phyloP scores from a whole-genome alignment of 2,113 vertebrate species.

The Dicrurus megarhynchus region DNA sequence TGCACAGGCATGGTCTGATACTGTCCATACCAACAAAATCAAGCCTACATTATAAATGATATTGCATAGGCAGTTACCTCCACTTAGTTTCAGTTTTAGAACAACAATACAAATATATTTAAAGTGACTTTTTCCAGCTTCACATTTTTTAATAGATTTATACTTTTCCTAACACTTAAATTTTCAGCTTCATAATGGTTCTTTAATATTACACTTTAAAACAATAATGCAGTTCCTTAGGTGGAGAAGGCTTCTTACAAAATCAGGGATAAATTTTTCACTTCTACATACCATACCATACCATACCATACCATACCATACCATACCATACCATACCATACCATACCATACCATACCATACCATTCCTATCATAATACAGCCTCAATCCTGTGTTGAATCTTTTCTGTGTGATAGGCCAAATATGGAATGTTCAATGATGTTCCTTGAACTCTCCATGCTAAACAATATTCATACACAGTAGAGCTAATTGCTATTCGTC shows the following conservation, averaged over 20 bases:
- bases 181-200: not conserved
- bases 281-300: not conserved
- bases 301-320: not conserved
- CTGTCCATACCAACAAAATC: not conserved
- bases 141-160: not conserved
- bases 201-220: not conserved
- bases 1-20: not conserved
- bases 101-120: not conserved
- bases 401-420: not conserved
- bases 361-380: not conserved
- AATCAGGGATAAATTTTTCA: not conserved
- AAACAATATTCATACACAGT: not conserved
- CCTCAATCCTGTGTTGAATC: not conserved
- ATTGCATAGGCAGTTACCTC: not conserved
- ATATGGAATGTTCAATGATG: not conserved
- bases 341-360: not conserved
- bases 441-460: not conserved
- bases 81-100: not conserved
- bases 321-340: not conserved
- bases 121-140: not conserved
- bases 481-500: not conserved
- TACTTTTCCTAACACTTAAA: not conserved
- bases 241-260: not conserved
- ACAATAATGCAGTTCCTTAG: not conserved
- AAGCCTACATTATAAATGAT: not conserved